Evolutionary conservation across 2,888 invertebrate species (phyloP), one percentile per base, ranked within the genome.

Genomic region (Epistrophe eligans): DNA sequence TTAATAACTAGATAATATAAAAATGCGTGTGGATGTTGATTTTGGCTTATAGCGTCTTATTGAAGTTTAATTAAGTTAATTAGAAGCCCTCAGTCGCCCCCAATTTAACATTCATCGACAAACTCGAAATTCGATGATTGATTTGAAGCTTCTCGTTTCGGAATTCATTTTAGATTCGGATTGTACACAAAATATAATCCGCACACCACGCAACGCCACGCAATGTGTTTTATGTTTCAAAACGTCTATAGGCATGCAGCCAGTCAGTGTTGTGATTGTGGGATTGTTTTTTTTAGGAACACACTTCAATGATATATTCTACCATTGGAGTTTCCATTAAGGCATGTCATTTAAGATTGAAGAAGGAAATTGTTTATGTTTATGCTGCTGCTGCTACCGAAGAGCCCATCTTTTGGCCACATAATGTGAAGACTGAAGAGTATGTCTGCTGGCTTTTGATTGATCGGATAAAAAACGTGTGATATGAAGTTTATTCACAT

Each of bases 11-110:
- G 0, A 24, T 24, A n/a, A 24, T 40, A 1, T 1, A 58, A 24
- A 24, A 24, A 52, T 52, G 52, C 55, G 73, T 67, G 73, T 79
- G 45, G 55, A 50, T 73, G 77, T 57, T 19, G 57, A 24, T 58
- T 48, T 70, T 38, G 35, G 57, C 58, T 58, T 72, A 48, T 58
- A 38, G 43, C 62, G 48, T 60, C 71, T 52, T 62, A 84, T 79
- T 71, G 70, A 45, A 40, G 76, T 58, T 79, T 76, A 72, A 77
- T 84, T 79, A 60, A 84, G 64, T 76, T 76, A 84, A 84, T 84
- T 79, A 77, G 84, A 79, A 79, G 43, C 76, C 43, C 64, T 72
- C 50, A 24, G 67, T 71, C 74, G 74, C 17, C 50, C 43, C 74
- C 70, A 40, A 64, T 71, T 84, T 50, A 19, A 50, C 43, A 72